Evolutionary conservation across 2,797 vertebrate genomes (phyloP).

Genomic region (Coreius guichenoti): DNA sequence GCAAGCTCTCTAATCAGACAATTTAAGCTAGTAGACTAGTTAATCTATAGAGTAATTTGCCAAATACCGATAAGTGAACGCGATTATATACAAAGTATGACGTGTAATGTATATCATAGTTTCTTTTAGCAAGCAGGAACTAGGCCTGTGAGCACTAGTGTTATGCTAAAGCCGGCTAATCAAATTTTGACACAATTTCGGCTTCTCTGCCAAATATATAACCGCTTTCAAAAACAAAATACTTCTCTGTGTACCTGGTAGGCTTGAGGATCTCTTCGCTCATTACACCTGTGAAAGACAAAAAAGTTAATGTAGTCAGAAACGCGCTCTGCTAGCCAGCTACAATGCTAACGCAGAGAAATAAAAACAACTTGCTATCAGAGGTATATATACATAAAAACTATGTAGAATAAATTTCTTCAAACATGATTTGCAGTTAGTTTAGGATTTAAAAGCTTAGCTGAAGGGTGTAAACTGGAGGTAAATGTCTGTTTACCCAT

Average conservation of each 20-base stretch:
- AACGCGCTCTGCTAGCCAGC: constrained; percentile 7
- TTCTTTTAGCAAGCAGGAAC: constrained; percentile 38
- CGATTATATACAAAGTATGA: not conserved
- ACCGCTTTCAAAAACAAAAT: not conserved
- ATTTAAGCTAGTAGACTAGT: not conserved
- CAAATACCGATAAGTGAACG: not conserved
- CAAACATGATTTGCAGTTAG: not conserved
- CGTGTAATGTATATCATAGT: not conserved
- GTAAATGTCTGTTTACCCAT: constrained; percentile 88
- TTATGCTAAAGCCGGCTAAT: constrained; percentile 48
- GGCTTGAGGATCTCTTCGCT: constrained; percentile 98
- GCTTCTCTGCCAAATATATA: not conserved
- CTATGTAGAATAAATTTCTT: not conserved
- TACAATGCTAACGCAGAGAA: constrained; percentile 37
- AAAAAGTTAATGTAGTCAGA: constrained; percentile 33
- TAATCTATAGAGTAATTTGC: not conserved
- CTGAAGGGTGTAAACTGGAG: constrained; percentile 55
- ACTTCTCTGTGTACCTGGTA: constrained; percentile 85
- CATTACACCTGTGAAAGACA: constrained; percentile 89
- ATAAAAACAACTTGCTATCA: constrained; percentile 30
- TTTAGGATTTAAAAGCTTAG: not conserved
- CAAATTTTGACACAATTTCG: not conserved
- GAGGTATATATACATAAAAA: not conserved
- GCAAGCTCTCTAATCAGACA: not conserved
- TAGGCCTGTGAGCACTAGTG: constrained; percentile 38